Conservation (phyloP, 2,797 vertebrate genomes). For the Karalla daura region DNA sequence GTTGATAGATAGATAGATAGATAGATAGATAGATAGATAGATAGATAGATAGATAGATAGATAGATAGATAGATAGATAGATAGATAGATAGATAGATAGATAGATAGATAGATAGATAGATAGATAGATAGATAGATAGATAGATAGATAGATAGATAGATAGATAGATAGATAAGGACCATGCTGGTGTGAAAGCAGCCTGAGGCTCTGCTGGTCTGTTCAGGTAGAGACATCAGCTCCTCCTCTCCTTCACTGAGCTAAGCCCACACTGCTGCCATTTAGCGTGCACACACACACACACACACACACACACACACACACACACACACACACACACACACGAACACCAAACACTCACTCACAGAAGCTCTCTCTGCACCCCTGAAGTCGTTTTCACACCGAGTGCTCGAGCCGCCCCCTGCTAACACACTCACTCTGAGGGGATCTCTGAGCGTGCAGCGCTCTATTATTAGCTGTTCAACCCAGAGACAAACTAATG, state of each 20-base stretch:
- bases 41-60: no score
- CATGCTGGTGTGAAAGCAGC: no score
- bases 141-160: no score
- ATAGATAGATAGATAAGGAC: no score
- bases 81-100: no score
- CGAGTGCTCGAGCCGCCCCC: conserved; percentile 57
- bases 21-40: no score
- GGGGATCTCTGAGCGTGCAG: conserved; percentile 80
- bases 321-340: conserved; percentile 18
- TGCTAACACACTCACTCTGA: conserved; percentile 65
- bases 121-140: no score
- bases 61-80: no score
- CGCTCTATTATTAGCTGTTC: conserved; percentile 88
- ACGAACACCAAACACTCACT: conserved; percentile 16
- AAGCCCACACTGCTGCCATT: conserved; percentile 16
- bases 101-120: no score
- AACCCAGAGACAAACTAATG: conserved; percentile 88
- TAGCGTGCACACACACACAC: conserved; percentile 8
- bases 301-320: conserved; percentile 16
- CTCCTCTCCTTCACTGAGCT: conserved; percentile 48
- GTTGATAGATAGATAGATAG: no score
- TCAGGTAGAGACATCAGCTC: conserved; percentile 28
- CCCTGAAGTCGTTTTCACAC: conserved; percentile 51
- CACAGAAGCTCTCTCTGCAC: conserved; percentile 34
- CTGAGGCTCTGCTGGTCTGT: no score